These are phyloP conservation scores for Zaprionus kolodkinae DNA, from an alignment of 1,140 invertebrate species.

Conservation along the genomic window DNA sequence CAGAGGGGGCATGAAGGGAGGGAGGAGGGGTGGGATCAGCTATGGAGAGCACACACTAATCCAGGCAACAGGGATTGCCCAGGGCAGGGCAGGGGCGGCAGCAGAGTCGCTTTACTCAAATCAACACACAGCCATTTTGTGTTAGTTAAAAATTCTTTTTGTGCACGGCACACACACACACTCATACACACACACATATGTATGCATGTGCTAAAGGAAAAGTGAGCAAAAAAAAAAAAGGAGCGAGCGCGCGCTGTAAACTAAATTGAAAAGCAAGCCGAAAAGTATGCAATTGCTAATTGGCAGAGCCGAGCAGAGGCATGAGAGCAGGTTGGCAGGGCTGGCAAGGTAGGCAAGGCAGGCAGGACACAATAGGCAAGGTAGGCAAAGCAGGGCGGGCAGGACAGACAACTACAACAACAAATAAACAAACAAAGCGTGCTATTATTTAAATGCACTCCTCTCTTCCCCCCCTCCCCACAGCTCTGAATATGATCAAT, in stretches of 20 bases:
- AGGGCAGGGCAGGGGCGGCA: neutral
- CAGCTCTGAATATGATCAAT: neutral
- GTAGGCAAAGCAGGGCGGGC: neutral
- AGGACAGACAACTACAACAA: no score
- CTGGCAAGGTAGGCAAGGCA: no score
- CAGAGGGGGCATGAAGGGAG: neutral
- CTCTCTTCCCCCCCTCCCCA: no score
- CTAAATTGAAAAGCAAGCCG: constrained; percentile 66
- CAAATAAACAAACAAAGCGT: neutral
- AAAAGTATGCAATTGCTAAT: neutral
- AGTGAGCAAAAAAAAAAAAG: constrained; percentile 35
- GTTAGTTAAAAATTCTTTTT: constrained; percentile 83
- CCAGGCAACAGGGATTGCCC: neutral
- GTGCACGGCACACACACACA: constrained; percentile 36
- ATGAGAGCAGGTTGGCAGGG: no score
- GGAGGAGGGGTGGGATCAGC: constrained; percentile 10
- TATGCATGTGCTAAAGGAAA: constrained; percentile 16
- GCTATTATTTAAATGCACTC: neutral
- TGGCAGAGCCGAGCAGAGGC: no score
- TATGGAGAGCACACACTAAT: constrained; percentile 29
- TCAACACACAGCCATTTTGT: constrained; percentile 74
- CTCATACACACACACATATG: constrained; percentile 29
- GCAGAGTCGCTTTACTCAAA: constrained; percentile 52
- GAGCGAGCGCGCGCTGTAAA: constrained; percentile 50
- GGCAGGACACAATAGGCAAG: neutral